Evolutionary conservation across 1,140 invertebrate genomes (phyloP).

Genomic region (Drosophila prosaltans): DNA sequence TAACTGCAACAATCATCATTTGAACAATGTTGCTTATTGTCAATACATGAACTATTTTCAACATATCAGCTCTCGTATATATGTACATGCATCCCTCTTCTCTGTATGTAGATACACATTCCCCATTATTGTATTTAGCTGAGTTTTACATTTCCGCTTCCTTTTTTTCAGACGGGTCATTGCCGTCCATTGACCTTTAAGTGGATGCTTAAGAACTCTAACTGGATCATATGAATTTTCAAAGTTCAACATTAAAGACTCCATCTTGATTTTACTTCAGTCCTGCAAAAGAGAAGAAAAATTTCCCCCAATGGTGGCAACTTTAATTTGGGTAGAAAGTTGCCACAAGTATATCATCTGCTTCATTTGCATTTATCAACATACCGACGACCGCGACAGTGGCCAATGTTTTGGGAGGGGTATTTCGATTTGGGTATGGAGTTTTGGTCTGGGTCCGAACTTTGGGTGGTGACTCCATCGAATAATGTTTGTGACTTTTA

Average conservation of each 20-base stretch:
- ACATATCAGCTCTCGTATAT: not conserved
- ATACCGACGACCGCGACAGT: not conserved
- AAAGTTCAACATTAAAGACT: no score
- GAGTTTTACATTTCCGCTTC: no score
- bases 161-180: no score
- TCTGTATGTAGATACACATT: no score
- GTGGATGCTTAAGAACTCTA: no score
- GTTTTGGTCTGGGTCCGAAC: not conserved
- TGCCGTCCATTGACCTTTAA: no score
- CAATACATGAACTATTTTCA: slow-evolving; percentile 9
- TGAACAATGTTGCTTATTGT: slow-evolving; percentile 11
- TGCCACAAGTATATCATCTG: slow-evolving; percentile 54
- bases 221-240: not conserved
- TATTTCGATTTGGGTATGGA: not conserved
- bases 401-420: slow-evolving; percentile 9
- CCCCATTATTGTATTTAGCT: no score
- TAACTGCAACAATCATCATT: slow-evolving; percentile 11
- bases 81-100: no score
- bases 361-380: slow-evolving; percentile 62
- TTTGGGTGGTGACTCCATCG: not conserved
- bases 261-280: no score
- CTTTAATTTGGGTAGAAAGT: not conserved
- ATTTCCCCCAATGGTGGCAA: not conserved
- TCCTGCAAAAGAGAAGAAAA: no score
- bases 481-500: slow-evolving; percentile 70